These are phyloP conservation scores for Sylvicapra grimmia DNA, from an alignment of 2,113 vertebrate genomes.

Conservation along the genomic window DNA sequence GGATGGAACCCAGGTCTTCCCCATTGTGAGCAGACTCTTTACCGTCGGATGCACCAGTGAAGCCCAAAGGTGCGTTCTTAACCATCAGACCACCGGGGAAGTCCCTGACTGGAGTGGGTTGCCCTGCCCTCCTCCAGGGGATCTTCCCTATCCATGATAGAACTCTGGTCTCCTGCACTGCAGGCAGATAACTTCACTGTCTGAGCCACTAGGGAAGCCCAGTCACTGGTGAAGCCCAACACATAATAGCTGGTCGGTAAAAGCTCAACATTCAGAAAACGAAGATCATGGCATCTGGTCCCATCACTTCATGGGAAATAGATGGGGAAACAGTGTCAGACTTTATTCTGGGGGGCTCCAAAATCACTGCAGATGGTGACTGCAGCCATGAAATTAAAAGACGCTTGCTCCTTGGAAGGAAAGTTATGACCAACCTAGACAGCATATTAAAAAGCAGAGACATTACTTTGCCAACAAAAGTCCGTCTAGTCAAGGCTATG, in stretches of 20 bases:
- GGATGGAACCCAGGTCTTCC: neutral
- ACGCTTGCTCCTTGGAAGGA: too few relatives aligned
- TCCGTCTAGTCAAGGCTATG: neutral
- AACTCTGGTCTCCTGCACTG: neutral
- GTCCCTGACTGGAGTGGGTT: neutral
- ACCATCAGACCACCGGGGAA: neutral
- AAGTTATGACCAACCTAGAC: neutral
- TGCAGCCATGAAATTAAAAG: too few relatives aligned
- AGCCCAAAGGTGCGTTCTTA: neutral
- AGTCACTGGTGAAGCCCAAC: neutral
- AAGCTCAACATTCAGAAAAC: neutral
- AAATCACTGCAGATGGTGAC: neutral
- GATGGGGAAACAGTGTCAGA: neutral
- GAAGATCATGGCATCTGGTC: neutral
- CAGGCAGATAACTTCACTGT: neutral
- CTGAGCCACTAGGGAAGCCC: neutral
- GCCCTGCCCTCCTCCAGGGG: neutral
- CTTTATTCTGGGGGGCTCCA: neutral
- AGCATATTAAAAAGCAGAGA: neutral
- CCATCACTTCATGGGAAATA: neutral
- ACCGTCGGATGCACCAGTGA: neutral
- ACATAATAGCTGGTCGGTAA: rapidly evolving
- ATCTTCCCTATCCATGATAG: neutral
- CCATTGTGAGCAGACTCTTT: neutral
- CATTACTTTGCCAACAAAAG: neutral